Conservation (phyloP, 2,888 invertebrate species). For the Drosophila neoperkinsi region DNA sequence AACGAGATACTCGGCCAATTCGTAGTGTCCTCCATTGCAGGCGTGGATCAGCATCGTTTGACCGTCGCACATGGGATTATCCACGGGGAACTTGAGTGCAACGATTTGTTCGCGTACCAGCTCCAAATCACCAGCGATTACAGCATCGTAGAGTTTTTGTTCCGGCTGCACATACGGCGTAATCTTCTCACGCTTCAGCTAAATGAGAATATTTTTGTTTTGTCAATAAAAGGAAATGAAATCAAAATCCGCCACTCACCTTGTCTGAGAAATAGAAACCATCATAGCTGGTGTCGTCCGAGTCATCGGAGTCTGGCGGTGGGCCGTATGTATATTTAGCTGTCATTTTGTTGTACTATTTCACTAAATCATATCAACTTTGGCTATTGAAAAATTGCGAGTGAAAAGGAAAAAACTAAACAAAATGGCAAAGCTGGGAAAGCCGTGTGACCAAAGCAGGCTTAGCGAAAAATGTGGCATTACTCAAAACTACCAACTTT, state of each 20-base stretch:
- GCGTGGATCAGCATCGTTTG: conserved; percentile 74
- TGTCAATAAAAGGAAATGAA: not conserved
- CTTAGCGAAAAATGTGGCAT: not conserved
- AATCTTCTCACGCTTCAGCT: conserved; percentile 44
- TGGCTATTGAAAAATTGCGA: conserved; percentile 38
- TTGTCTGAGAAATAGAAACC: conserved; percentile 82
- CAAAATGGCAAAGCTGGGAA: conserved; percentile 39
- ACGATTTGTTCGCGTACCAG: conserved; percentile 65
- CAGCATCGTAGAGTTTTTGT: conserved; percentile 65
- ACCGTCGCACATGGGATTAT: conserved; percentile 62
- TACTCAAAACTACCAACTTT: not conserved
- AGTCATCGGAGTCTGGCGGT: conserved; percentile 81
- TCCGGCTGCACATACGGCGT: conserved; percentile 37
- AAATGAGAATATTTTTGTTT: not conserved
- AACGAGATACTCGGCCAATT: conserved; percentile 78
- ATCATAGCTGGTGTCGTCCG: conserved; percentile 82
- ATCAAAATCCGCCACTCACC: conserved; percentile 51
- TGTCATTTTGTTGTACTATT: conserved; percentile 36
- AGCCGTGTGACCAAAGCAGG: conserved; percentile 26
- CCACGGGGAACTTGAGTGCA: conserved; percentile 50
- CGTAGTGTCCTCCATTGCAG: conserved; percentile 73
- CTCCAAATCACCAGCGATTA: conserved; percentile 66
- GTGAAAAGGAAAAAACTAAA: conserved; percentile 48
- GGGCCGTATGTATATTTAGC: conserved; percentile 58
- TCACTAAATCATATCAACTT: conserved; percentile 16